Evolutionary conservation across 2,888 invertebrate genomes (phyloP).

Genomic region (Euplagia quadripunctaria): DNA sequence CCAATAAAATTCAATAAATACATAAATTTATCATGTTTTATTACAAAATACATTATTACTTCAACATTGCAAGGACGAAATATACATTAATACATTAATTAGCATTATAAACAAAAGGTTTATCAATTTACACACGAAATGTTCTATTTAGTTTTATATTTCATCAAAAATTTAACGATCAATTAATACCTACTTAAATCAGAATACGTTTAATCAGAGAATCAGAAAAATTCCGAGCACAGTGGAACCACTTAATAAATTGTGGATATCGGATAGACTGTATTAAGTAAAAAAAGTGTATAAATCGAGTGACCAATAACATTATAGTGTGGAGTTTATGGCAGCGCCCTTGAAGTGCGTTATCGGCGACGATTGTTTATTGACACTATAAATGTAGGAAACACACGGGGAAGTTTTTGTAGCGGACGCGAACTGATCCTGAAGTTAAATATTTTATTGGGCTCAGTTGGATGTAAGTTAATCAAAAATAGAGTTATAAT

Average conservation of each 20-base stretch:
- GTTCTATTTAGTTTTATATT: slow-evolving; percentile 27
- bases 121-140: slow-evolving; percentile 10
- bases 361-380: slow-evolving; percentile 82
- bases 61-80: slow-evolving; percentile 39
- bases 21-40: slow-evolving; percentile 44
- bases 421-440: slow-evolving; percentile 33
- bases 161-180: slow-evolving; percentile 56
- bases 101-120: slow-evolving; percentile 32
- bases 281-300: slow-evolving; percentile 69
- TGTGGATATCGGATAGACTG: slow-evolving; percentile 66
- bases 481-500: background rate
- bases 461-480: background rate
- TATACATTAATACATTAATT: slow-evolving; percentile 34
- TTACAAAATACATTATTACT: slow-evolving; percentile 36
- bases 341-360: slow-evolving; percentile 78
- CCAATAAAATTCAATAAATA: slow-evolving; percentile 43
- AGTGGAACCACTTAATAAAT: slow-evolving; percentile 80
- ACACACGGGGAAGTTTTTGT: slow-evolving; percentile 64
- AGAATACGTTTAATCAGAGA: slow-evolving; percentile 65
- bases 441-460: background rate
- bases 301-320: slow-evolving; percentile 83
- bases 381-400: slow-evolving; percentile 74
- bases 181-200: slow-evolving; percentile 71
- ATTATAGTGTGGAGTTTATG: slow-evolving; percentile 82
- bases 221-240: slow-evolving; percentile 65